These are phyloP conservation scores for Cyanoramphus novaezelandiae DNA, from an alignment of 2,113 vertebrate species.

Conservation along the genomic window DNA sequence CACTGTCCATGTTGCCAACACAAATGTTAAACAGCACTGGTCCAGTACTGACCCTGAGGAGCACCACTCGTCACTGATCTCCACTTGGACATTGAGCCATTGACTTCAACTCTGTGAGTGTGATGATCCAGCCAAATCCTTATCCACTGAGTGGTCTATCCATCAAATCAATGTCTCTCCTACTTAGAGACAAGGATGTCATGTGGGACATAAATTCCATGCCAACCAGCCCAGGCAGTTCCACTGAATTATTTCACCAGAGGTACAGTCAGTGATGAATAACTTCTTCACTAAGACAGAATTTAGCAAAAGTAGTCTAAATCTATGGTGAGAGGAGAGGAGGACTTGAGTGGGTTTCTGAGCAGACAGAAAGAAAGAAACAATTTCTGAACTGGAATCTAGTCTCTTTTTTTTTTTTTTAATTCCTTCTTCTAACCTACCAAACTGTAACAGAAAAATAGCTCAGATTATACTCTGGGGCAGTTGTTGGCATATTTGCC, in stretches of 20 bases:
- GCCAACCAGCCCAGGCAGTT: neutral
- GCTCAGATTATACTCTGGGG: conserved; percentile 19
- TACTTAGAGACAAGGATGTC: neutral
- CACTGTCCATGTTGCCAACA: neutral
- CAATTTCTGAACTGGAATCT: neutral
- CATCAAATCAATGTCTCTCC: neutral
- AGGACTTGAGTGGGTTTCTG: neutral
- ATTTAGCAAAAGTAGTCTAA: conserved; percentile 5
- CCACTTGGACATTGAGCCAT: neutral
- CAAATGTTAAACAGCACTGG: neutral
- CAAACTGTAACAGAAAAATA: neutral
- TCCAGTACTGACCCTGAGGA: neutral
- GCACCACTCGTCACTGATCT: neutral
- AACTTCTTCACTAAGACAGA: neutral
- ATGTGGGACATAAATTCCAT: neutral
- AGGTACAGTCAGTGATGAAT: neutral
- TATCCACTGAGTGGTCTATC: neutral
- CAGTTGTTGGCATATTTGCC: conserved; percentile 42
- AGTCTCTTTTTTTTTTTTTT: neutral
- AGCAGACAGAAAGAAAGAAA: neutral
- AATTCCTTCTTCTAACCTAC: conserved; percentile 7
- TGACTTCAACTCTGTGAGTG: neutral
- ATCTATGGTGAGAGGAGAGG: neutral
- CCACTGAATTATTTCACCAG: neutral
- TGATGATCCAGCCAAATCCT: neutral